Evolutionary conservation across 1,140 invertebrate genomes (phyloP), one percentile per base, ranked within the genome.

Genomic region (Nymphalis io): DNA sequence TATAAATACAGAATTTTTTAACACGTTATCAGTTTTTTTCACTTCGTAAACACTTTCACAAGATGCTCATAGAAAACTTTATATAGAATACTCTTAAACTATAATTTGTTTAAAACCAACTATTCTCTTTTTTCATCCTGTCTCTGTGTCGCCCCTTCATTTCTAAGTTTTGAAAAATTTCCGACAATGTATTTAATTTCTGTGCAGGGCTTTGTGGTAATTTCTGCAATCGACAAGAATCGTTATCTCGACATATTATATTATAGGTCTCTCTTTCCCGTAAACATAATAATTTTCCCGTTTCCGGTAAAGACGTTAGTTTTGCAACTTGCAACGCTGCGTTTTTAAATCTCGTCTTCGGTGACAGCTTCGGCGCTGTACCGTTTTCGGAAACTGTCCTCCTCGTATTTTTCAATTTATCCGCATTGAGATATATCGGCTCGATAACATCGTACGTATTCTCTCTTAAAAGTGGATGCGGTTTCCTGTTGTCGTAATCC

Each of bases 401-500:
- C 3, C 61, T 72, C 0, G 64, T 40, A n/a, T 83, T 83, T 46
- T 79, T 83, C 15, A 78, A 69, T 66, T 80, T 85, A n/a, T 75
- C 62, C 1, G 83, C 65, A 38, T 75, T 85, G 16, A 90, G 65
- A 61, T 78, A 89, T 27, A 89, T 79, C 0, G 89, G 89, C 60
- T 89, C 82, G 21, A 91, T 84, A 8, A 91, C 88, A 61, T 91
- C 89, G 59, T 91, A 91, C 0, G 89, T 91, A 58, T 91, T 91
- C 59, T 91, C 88, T 58, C 89, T 75, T 1, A 91, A 21, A 0
- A 91, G 67, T 42, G 85, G 81, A 53, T 86, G 85, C 0, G 88
- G 87, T 68, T 76, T 84, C 21, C 74, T 79, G 2, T 84, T 77
- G 4, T 78, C 62, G 2, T 73, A 70, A 11, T 81, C 79, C 21